A percentile compares a stretch with the other conserved stretches of the same genome.
Evolutionary conservation across 2,113 vertebrate species (phyloP).

Genomic region (Coturnix japonica): DNA sequence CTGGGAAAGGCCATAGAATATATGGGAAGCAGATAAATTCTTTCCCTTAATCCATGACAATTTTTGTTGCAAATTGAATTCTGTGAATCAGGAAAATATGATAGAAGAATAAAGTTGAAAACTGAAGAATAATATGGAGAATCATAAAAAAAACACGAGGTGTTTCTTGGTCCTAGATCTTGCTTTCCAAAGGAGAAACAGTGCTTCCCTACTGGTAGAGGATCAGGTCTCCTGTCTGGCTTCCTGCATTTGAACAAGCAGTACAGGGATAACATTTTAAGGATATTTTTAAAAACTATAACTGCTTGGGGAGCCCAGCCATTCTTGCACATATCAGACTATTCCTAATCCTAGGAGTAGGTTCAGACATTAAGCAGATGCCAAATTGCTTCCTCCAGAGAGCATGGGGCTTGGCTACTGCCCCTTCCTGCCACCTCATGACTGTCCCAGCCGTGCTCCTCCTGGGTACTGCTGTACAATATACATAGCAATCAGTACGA

Average conservation of each 20-base stretch:
- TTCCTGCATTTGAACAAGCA: not conserved
- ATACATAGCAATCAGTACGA: slow-evolving; percentile 37
- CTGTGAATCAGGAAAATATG: not conserved
- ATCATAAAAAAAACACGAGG: not conserved
- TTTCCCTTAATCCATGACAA: not conserved
- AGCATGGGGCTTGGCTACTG: not conserved
- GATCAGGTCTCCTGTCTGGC: not conserved
- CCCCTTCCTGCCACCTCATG: not conserved
- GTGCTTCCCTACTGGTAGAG: no score
- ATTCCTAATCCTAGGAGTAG: not conserved
- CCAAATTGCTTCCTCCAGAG: not conserved
- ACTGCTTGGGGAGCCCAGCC: not conserved
- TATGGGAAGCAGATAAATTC: rapidly evolving
- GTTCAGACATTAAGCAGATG: not conserved
- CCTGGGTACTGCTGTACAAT: not conserved
- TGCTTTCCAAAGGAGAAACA: not conserved
- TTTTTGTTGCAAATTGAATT: not conserved
- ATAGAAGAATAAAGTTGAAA: not conserved
- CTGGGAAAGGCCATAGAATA: not conserved
- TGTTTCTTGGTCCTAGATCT: rapidly evolving
- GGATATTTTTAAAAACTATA: not conserved
- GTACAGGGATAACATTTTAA: not conserved
- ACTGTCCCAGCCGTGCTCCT: not conserved
- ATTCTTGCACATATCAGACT: not conserved
- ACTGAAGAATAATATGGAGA: not conserved